Evolutionary conservation across 1,140 invertebrate genomes (phyloP).

Genomic region (Patella vulgata): DNA sequence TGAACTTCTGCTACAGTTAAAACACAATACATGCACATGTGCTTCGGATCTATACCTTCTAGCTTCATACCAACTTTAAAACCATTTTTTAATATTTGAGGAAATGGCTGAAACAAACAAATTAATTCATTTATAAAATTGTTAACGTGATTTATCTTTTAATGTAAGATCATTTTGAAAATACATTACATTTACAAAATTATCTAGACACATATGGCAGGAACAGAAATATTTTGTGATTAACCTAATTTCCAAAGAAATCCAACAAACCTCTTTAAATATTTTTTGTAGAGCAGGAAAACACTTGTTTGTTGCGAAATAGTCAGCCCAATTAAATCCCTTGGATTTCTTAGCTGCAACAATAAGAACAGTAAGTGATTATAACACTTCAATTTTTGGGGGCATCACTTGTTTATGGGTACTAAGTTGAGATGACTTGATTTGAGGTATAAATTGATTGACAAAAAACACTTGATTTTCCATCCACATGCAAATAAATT

Average conservation of each 20-base stretch:
- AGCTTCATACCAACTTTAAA: constrained; percentile 92
- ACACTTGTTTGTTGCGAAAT: constrained; percentile 62
- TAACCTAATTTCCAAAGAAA: constrained; percentile 5
- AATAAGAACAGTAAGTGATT: too few species aligned
- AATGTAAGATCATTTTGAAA: too few species aligned
- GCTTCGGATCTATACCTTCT: constrained; percentile 92
- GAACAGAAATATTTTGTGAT: neutral
- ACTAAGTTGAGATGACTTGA: too few species aligned
- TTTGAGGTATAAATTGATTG: too few species aligned
- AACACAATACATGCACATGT: constrained; percentile 89
- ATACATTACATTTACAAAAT: constrained; percentile 2
- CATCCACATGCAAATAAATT: too few species aligned
- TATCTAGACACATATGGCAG: neutral
- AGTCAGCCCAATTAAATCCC: constrained; percentile 64
- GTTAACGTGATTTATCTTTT: too few species aligned
- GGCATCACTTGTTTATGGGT: too few species aligned
- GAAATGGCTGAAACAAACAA: constrained; percentile 55
- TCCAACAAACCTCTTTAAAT: constrained; percentile 63
- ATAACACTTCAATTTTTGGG: too few species aligned
- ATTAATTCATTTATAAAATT: neutral
- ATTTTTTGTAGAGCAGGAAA: constrained; percentile 59
- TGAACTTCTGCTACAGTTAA: constrained; percentile 85
- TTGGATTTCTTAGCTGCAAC: constrained; percentile 51
- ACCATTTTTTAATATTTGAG: constrained; percentile 69
- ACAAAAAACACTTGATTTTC: too few species aligned